Evolutionary conservation across 2,888 invertebrate genomes (phyloP).

Genomic region (Campoplex nolae): DNA sequence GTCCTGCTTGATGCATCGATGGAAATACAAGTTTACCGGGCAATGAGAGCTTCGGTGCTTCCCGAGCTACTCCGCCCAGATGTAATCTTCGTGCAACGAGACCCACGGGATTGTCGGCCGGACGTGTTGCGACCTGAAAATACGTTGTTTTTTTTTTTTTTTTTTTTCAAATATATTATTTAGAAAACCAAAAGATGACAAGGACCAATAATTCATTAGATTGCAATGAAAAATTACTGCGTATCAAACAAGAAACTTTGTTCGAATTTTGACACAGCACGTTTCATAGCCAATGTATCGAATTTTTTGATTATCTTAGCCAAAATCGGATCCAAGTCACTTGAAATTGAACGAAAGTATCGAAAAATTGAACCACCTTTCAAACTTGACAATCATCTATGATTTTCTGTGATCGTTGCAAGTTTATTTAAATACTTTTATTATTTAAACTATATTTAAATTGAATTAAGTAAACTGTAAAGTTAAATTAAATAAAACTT

Average conservation of each 20-base stretch:
- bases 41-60: slow-evolving; percentile 97
- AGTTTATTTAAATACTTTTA: too few relatives aligned
- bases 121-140: slow-evolving; percentile 90
- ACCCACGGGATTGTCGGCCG: slow-evolving; percentile 97
- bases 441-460: too few relatives aligned
- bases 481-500: too few relatives aligned
- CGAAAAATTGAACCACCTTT: neutral
- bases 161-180: neutral
- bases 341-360: neutral
- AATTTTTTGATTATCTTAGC: too few relatives aligned
- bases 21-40: slow-evolving; percentile 99
- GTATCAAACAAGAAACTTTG: too few relatives aligned
- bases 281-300: too few relatives aligned
- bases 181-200: too few relatives aligned
- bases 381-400: neutral
- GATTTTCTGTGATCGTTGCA: neutral
- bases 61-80: slow-evolving; percentile 94
- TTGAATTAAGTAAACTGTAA: too few relatives aligned
- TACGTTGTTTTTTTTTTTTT: neutral
- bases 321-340: too few relatives aligned
- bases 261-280: too few relatives aligned
- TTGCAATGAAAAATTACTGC: neutral
- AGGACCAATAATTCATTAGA: neutral
- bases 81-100: slow-evolving; percentile 97
- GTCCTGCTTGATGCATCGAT: slow-evolving; percentile 97